A percentile compares a stretch with the other conserved stretches of the same genome.
These are phyloP conservation scores for Tetramorium bicarinatum DNA, from an alignment of 2,888 invertebrate genomes.

Conservation along the genomic window DNA sequence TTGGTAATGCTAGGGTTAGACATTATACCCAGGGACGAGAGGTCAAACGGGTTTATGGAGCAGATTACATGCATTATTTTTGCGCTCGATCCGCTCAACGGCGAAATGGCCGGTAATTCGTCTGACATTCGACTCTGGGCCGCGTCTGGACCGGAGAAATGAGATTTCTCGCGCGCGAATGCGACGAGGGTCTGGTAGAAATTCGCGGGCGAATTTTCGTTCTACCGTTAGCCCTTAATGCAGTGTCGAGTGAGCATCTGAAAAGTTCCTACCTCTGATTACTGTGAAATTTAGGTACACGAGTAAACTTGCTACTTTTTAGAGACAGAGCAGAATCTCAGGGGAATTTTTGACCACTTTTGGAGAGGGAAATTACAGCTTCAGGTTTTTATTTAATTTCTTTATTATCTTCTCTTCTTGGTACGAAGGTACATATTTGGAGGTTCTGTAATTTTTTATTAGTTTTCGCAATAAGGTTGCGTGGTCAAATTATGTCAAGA, in stretches of 20 bases:
- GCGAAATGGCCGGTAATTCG: conserved; percentile 79
- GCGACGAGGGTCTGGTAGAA: conserved; percentile 7
- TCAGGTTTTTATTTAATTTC: conserved; percentile 1
- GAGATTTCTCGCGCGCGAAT: conserved; percentile 44
- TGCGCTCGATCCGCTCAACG: conserved; percentile 75
- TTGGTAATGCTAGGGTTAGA: conserved; percentile 86
- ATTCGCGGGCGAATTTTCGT: conserved; percentile 2
- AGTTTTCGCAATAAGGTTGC: conserved; percentile 1
- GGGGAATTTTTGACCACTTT: neutral
- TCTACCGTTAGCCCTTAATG: conserved; percentile 4
- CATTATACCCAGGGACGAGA: conserved; percentile 78
- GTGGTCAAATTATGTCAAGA: conserved; percentile 7
- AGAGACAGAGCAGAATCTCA: neutral
- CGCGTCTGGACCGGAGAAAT: conserved; percentile 45
- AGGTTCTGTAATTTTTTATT: conserved; percentile 13
- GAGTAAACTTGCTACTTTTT: conserved; percentile 13
- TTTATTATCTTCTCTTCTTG: conserved; percentile 17
- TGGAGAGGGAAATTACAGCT: conserved; percentile 15
- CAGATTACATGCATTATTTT: conserved; percentile 86
- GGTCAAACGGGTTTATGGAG: conserved; percentile 82
- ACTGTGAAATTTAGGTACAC: conserved; percentile 19
- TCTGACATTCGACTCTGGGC: conserved; percentile 54
- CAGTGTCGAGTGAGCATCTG: neutral
- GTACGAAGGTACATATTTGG: neutral
- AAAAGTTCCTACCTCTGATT: conserved; percentile 8